Evolutionary conservation across 2,888 invertebrate genomes (phyloP).

Genomic region (Orthosia gracilis): DNA sequence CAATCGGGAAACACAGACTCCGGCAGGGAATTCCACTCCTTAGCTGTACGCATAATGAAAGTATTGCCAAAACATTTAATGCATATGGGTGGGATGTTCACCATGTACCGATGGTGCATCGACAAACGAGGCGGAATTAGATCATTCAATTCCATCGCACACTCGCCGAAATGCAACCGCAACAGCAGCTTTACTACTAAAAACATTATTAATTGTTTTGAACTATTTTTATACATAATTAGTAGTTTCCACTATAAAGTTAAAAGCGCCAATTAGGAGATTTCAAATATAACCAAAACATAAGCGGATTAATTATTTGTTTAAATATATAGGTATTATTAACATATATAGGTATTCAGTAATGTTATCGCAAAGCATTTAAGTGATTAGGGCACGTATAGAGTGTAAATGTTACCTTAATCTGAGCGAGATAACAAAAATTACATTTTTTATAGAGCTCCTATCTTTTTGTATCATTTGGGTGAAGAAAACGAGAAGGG

Average conservation of each 20-base stretch:
- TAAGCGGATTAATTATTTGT: conserved; percentile 22
- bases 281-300: neutral
- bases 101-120: too few species aligned
- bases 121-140: too few species aligned
- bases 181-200: neutral
- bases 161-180: too few species aligned
- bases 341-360: conserved; percentile 7
- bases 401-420: conserved; percentile 42
- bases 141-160: too few species aligned
- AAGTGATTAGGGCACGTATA: conserved; percentile 26
- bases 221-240: neutral
- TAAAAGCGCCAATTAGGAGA: neutral
- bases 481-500: conserved; percentile 52
- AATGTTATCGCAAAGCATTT: conserved; percentile 23
- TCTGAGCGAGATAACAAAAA: conserved; percentile 47
- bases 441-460: conserved; percentile 31
- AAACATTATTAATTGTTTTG: neutral
- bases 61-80: too few species aligned
- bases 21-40: too few species aligned
- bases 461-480: conserved; percentile 51
- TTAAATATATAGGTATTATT: conserved; percentile 26
- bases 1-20: too few species aligned
- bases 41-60: too few species aligned
- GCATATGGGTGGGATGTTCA: too few species aligned
- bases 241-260: neutral